Evolutionary conservation across 2,888 invertebrate species (phyloP), one percentile per base, ranked within the genome.

Genomic region (Eucriotettix oculatus): DNA sequence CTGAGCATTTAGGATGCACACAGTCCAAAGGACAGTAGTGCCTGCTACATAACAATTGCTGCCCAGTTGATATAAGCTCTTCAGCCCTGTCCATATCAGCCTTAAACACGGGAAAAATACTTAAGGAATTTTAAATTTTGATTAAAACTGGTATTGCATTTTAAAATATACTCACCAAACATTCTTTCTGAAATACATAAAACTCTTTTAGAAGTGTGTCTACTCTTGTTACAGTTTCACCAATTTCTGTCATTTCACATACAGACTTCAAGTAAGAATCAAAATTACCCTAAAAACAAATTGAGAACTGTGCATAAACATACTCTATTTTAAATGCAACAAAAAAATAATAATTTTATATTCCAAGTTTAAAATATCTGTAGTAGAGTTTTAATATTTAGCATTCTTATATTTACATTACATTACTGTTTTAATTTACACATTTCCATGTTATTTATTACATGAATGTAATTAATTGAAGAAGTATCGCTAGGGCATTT

Each of bases 1-100:
- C 97, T 66, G 89, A 87, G 73, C 96, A 96, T 77, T 97, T 96
- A 53, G 97, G 96, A 70, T 92, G 87, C 53, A 97, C 89, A 68
- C 92, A 90, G 74, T 96, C 96, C 65, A 88, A 81, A 44, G 92
- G 88, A 69, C 91, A 86, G 63, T 85, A 91, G 69, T 90, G 84
- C 59, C 90, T 86, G 61, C 87, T 86, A 67, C 84, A 82, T 70
- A 94, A 84, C 70, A 97, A 76, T 69, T 86, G 85, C 67, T 91
- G 87, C 58, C 93, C 93, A 54, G 72, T 70, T 53, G 71, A 69
- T 68, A 91, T 85, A 66, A 95, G 86, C 71, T 88, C 83, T 66
- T 87, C 84, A 41, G 94, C 91, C 65, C 84, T 81, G 67, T 87
- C 85, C 64, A 94, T 82, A 75, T 94, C 94, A 69, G 81, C 82